phyloP scores from a whole-genome alignment of 2,888 invertebrate genomes.

The Nasonia oneida region DNA sequence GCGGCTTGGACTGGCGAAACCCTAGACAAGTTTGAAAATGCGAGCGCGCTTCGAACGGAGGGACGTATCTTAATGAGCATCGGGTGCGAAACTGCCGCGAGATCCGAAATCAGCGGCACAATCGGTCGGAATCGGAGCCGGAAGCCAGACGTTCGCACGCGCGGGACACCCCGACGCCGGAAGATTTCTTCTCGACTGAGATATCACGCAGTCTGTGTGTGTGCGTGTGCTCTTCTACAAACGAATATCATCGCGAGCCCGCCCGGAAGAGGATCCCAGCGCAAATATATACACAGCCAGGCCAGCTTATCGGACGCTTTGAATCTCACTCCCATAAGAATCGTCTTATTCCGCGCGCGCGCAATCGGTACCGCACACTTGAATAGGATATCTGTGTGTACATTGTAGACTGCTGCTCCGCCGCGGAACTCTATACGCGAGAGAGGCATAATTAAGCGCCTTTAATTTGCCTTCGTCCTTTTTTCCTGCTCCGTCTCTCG shows the following conservation, averaged over 20 bases:
- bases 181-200: constrained; percentile 54
- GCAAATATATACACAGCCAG: constrained; percentile 17
- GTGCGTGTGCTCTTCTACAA: background rate
- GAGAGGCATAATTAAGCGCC: constrained; percentile 69
- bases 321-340: constrained; percentile 64
- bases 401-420: constrained; percentile 5
- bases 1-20: background rate
- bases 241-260: background rate
- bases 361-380: constrained; percentile 58
- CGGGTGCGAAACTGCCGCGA: constrained; percentile 31
- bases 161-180: constrained; percentile 25
- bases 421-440: constrained; percentile 61
- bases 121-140: constrained; percentile 43
- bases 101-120: constrained; percentile 44
- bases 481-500: constrained; percentile 53
- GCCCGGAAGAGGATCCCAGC: constrained; percentile 61
- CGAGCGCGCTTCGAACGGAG: background rate
- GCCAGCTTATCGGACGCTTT: constrained; percentile 63
- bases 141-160: constrained; percentile 50
- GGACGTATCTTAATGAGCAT: constrained; percentile 54
- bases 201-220: constrained; percentile 43
- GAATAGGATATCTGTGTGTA: background rate
- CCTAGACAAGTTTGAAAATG: constrained; percentile 13
- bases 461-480: constrained; percentile 69
- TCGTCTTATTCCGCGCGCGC: constrained; percentile 58